phyloP scores from a whole-genome alignment of 2,113 vertebrate species.

The Platycercus adscitus region DNA sequence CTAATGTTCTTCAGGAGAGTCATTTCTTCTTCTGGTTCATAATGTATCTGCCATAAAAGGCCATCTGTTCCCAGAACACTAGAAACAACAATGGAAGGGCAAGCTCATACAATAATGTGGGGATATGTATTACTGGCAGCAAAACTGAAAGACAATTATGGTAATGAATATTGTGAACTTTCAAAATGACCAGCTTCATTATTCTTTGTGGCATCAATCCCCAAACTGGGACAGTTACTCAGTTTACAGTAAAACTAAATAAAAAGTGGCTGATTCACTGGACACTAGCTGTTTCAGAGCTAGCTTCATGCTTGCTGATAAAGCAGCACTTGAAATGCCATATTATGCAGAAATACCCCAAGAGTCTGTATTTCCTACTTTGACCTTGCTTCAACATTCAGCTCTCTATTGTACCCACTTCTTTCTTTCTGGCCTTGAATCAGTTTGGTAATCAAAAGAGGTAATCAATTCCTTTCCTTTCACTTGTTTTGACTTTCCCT shows the following conservation, averaged over 20 bases:
- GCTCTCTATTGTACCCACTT: not conserved
- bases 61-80: slow-evolving; percentile 42
- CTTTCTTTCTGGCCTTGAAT: not conserved
- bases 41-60: slow-evolving; percentile 40
- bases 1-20: slow-evolving; percentile 33
- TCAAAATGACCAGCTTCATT: slow-evolving; percentile 41
- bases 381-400: not conserved
- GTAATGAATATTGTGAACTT: slow-evolving; percentile 56
- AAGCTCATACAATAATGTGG: not conserved
- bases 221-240: slow-evolving; percentile 25
- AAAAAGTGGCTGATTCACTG: slow-evolving; percentile 29
- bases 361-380: not conserved
- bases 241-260: slow-evolving; percentile 45
- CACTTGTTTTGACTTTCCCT: not conserved
- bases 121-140: slow-evolving; percentile 32
- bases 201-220: not conserved
- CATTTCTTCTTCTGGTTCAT: slow-evolving; percentile 41
- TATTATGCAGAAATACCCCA: not conserved
- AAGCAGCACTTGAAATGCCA: not conserved
- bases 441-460: not conserved
- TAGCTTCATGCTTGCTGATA: not conserved
- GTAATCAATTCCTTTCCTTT: not conserved
- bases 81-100: slow-evolving; percentile 46
- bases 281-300: not conserved
- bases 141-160: slow-evolving; percentile 43